These are phyloP conservation scores for Lasioglossum leucozonium DNA, from an alignment of 2,888 invertebrate species.

Conservation along the genomic window DNA sequence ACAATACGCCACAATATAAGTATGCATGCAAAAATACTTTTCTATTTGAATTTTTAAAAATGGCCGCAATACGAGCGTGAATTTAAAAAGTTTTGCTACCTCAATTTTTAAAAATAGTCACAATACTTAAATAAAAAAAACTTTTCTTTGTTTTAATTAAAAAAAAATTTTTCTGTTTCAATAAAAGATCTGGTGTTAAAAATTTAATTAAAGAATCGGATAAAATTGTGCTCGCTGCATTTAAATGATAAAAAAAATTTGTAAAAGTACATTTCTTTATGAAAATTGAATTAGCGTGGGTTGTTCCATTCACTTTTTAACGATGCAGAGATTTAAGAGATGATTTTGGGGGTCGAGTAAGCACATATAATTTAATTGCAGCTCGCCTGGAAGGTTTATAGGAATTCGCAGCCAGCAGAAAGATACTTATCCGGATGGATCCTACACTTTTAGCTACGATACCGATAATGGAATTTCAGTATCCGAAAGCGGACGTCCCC, in stretches of 20 bases:
- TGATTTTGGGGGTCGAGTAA: not conserved
- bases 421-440: slow-evolving; percentile 79
- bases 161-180: not conserved
- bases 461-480: slow-evolving; percentile 83
- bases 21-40: slow-evolving; percentile 33
- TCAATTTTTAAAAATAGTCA: not conserved
- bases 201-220: not conserved
- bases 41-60: not conserved
- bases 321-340: not conserved
- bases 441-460: slow-evolving; percentile 80
- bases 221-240: not conserved
- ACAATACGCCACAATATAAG: slow-evolving; percentile 73
- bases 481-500: slow-evolving; percentile 78
- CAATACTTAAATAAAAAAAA: too few species aligned
- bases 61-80: slow-evolving; percentile 71
- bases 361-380: not conserved
- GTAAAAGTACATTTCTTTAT: not conserved
- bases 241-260: not conserved
- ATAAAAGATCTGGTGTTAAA: not conserved
- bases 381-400: slow-evolving; percentile 73
- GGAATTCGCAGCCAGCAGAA: slow-evolving; percentile 78
- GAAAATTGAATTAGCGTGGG: not conserved
- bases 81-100: not conserved
- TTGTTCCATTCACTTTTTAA: not conserved
- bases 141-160: too few species aligned